Conservation (phyloP, 2,797 vertebrate genomes). For the Stomatorhinus walkeri region DNA sequence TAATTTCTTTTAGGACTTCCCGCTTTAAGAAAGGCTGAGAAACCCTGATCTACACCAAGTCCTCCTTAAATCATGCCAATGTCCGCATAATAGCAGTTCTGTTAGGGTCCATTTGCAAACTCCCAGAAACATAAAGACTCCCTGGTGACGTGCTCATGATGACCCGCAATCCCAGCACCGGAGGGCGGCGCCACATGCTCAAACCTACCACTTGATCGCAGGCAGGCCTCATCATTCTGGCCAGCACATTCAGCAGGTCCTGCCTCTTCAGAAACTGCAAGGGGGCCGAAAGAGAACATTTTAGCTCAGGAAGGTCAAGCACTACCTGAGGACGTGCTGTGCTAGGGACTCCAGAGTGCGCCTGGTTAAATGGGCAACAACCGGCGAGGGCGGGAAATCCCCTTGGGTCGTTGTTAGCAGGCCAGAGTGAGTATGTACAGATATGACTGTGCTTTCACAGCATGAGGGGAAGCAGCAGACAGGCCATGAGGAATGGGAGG, state of each 20-base stretch:
- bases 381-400: background rate
- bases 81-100: background rate
- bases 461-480: background rate
- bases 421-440: background rate
- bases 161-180: no score
- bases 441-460: background rate
- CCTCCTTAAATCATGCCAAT: background rate
- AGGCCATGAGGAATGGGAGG: background rate
- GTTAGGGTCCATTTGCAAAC: background rate
- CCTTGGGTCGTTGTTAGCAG: background rate
- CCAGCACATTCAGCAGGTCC: slow-evolving; percentile 90
- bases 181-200: background rate
- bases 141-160: background rate
- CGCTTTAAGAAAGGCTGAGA: background rate
- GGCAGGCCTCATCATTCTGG: slow-evolving; percentile 94
- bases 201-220: slow-evolving; percentile 92
- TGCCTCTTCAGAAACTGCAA: slow-evolving; percentile 94
- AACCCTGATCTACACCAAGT: background rate
- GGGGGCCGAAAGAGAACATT: slow-evolving; percentile 4
- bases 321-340: background rate
- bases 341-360: background rate
- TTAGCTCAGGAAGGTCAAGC: background rate
- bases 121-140: background rate
- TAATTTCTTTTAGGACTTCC: background rate
- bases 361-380: background rate